These are phyloP conservation scores for Mythimna vitellina DNA, from an alignment of 2,888 invertebrate species.

Conservation along the genomic window DNA sequence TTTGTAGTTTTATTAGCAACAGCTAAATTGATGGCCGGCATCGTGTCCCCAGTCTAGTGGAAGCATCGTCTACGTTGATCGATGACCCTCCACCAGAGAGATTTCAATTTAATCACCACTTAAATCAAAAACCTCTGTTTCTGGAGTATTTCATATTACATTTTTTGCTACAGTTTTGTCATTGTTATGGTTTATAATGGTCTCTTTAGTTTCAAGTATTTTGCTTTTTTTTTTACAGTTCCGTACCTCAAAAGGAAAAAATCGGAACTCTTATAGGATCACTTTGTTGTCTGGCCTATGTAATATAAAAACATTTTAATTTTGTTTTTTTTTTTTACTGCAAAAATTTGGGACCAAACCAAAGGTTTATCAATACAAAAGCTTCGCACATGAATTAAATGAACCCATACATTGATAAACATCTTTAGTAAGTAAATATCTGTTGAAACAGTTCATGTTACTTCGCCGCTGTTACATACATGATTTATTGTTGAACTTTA, in stretches of 20 bases:
- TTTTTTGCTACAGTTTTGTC: constrained; percentile 35
- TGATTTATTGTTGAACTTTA: constrained; percentile 74
- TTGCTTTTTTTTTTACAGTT: background rate
- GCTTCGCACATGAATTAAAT: constrained; percentile 46
- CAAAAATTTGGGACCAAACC: background rate
- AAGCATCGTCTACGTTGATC: constrained; percentile 71
- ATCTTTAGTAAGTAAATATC: constrained; percentile 61
- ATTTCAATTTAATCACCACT: constrained; percentile 75
- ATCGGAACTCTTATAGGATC: no score
- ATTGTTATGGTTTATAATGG: constrained; percentile 11
- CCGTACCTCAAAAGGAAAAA: no score
- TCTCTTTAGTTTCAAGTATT: background rate
- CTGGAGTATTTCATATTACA: constrained; percentile 39
- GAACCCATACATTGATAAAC: constrained; percentile 49
- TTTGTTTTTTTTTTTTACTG: background rate
- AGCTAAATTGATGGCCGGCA: constrained; percentile 76
- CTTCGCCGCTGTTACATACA: constrained; percentile 47
- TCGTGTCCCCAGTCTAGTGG: constrained; percentile 66
- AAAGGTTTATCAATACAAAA: background rate
- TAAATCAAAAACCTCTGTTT: constrained; percentile 62
- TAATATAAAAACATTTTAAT: no score
- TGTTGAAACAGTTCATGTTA: constrained; percentile 54
- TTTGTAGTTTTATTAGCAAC: constrained; percentile 74
- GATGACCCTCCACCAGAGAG: constrained; percentile 71
- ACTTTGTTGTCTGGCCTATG: no score